phyloP scores from a whole-genome alignment of 2,888 invertebrate genomes.

The Eristalinus aeneus region DNA sequence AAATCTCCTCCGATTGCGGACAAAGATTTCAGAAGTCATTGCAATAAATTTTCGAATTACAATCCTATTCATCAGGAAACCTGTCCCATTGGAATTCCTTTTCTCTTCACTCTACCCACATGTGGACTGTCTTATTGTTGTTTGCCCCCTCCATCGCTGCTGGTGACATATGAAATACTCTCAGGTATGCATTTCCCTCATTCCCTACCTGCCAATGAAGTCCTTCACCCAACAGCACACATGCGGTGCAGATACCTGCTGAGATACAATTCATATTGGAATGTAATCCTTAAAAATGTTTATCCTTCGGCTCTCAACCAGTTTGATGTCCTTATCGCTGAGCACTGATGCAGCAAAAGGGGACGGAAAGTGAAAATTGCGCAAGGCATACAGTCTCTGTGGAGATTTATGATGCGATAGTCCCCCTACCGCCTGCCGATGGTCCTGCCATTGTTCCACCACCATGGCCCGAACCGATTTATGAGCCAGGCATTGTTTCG shows the following conservation, averaged over 20 bases:
- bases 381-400: conserved; percentile 16
- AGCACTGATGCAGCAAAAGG: conserved; percentile 23
- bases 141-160: neutral
- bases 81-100: neutral
- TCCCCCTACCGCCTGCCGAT: neutral
- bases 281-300: neutral
- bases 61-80: neutral
- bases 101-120: neutral
- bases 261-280: neutral
- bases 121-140: neutral
- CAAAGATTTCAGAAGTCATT: neutral
- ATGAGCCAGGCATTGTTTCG: conserved; percentile 15
- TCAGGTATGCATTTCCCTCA: neutral
- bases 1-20: neutral
- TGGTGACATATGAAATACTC: neutral
- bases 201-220: neutral
- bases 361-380: conserved; percentile 54
- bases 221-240: neutral
- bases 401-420: conserved; percentile 35
- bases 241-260: neutral
- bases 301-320: neutral
- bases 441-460: neutral
- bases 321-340: neutral
- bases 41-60: neutral
- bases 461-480: neutral